Evolutionary conservation across 2,888 invertebrate species (phyloP).

Genomic region (Neocrepidodera transversa): DNA sequence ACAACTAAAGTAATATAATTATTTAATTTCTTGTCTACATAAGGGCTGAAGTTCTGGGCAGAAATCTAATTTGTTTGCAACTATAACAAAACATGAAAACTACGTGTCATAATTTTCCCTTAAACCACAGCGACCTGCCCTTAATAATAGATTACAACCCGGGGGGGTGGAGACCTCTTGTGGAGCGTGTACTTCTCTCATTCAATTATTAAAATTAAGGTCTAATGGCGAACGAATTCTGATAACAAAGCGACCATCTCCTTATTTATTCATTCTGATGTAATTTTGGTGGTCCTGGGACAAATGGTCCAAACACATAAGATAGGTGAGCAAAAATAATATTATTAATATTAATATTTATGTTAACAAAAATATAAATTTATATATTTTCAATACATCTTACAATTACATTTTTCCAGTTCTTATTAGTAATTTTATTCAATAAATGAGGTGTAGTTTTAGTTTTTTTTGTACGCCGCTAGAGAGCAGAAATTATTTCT

Average conservation of each 20-base stretch:
- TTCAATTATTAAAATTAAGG: slow-evolving; percentile 30
- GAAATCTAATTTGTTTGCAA: slow-evolving; percentile 4
- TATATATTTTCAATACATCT: too few species aligned
- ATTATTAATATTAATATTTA: too few species aligned
- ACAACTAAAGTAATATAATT: too few species aligned
- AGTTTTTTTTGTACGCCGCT: too few species aligned
- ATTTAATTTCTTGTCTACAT: too few species aligned
- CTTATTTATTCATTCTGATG: slow-evolving; percentile 21
- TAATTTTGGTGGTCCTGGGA: slow-evolving; percentile 16
- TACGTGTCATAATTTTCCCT: slow-evolving; percentile 14
- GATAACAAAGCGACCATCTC: slow-evolving; percentile 23
- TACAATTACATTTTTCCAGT: too few species aligned
- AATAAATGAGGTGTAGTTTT: too few species aligned
- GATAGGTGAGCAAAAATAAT: background rate
- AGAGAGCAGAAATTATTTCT: too few species aligned
- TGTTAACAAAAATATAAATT: background rate
- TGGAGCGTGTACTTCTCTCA: slow-evolving; percentile 16
- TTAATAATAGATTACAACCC: slow-evolving; percentile 21
- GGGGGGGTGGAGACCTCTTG: background rate
- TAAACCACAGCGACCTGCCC: slow-evolving; percentile 10
- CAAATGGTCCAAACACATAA: background rate
- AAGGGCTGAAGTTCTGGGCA: too few species aligned
- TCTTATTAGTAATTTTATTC: too few species aligned
- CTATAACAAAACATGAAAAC: slow-evolving; percentile 17
- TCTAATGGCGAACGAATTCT: slow-evolving; percentile 20